Base-by-base conservation (phyloP, 92 coral and sea anemone species). In the Metridium senile region DNA sequence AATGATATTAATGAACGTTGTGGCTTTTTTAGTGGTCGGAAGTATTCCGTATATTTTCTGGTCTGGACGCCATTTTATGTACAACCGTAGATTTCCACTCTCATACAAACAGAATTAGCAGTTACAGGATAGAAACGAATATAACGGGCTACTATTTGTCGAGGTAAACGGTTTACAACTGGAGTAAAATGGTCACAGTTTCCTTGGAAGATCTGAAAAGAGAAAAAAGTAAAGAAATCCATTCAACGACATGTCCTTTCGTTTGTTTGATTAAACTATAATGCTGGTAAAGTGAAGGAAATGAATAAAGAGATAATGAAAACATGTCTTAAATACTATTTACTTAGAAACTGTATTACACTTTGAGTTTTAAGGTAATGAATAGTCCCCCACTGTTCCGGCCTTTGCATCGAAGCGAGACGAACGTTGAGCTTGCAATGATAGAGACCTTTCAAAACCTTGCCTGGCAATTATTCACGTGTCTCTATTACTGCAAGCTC, bases 161-260 rank as follows among this genome's bases (percentile, higher is more conserved):
- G 52, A 6, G 54, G 79, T 23, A 89, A 81, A 39, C 85, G 51
- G 73, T 90, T 90, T 10, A 86, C 33, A 1, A 87, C 89, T 0
- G 94, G 94, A 16, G 94, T 81, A 11, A 72, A 71, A 84, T 89
- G 94, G 43, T 89, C 94, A 64, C 94, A 89, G 72, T 89, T 89
- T 39, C 90, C 94, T 34, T 45, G 43, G 49, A 86, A 89, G 4
- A 77, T 71, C 94, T 88, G 77, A 7, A 70, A 28, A 23, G 45
- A 63, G 16, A 28, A 63, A 63, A 21, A 58, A 54, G 20, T 10
- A 54, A 54, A 54, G 13, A 22, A 54, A 54, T 54, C 9, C 13
- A 20, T 8, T 54, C 16, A 2, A 3, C 13, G 23, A 54, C 23
- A 54, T 3, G 61, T 54, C 61, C 61, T 20, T 54, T 10, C 20